These are phyloP conservation scores for Erebia palarica DNA, from an alignment of 2,888 invertebrate species.

Conservation along the genomic window DNA sequence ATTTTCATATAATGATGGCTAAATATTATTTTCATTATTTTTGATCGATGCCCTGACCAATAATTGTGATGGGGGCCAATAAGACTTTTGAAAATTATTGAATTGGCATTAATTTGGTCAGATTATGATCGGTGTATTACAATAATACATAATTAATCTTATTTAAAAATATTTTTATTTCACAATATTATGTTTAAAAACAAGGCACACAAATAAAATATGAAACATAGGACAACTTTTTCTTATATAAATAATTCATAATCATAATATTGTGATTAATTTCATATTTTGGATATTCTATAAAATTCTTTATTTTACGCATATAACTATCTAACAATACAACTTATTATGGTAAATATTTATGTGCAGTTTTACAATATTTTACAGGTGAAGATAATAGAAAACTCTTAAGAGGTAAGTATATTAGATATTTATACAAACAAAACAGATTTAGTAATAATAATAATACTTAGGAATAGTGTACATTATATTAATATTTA, in stretches of 20 bases:
- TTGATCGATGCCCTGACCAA: neutral
- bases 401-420: conserved; percentile 14
- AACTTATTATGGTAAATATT: neutral
- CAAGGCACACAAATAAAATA: conserved; percentile 35
- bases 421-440: conserved; percentile 8
- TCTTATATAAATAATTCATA: neutral
- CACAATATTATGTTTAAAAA: conserved; percentile 23
- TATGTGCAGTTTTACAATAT: conserved; percentile 30
- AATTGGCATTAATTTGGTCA: neutral
- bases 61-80: neutral
- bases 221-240: neutral
- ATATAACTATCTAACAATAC: neutral
- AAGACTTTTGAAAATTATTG: neutral
- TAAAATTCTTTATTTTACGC: conserved; percentile 16
- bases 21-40: neutral
- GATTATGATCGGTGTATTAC: too few relatives aligned
- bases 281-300: conserved; percentile 12
- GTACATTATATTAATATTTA: neutral
- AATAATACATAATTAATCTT: neutral
- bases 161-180: conserved; percentile 12
- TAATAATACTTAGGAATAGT: neutral
- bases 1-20: conserved; percentile 10
- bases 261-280: neutral
- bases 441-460: neutral
- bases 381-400: conserved; percentile 25